phyloP scores from a whole-genome alignment of 2,888 invertebrate species.

The Morpho deidamia region DNA sequence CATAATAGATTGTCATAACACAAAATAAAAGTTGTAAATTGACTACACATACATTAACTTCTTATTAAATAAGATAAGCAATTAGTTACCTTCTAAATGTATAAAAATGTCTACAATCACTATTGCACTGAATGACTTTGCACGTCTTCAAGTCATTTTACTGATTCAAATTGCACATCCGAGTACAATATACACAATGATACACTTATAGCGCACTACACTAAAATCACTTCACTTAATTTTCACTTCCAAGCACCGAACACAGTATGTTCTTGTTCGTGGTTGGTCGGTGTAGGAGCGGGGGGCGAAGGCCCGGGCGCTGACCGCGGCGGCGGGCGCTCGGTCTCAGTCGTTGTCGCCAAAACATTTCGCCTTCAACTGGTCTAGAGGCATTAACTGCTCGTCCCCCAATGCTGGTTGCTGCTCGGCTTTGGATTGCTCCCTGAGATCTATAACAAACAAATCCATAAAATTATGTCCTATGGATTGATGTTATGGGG shows the following conservation, averaged over 20 bases:
- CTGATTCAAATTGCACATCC: too few species aligned
- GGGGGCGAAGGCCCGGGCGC: background rate
- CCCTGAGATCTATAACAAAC: constrained; percentile 50
- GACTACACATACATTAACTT: too few species aligned
- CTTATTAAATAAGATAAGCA: too few species aligned
- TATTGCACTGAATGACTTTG: too few species aligned
- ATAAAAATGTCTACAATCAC: too few species aligned
- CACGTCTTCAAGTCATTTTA: too few species aligned
- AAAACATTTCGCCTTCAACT: constrained; percentile 49
- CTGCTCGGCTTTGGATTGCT: constrained; percentile 61
- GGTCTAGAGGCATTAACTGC: constrained; percentile 51
- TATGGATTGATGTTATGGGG: too few species aligned
- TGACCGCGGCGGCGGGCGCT: background rate
- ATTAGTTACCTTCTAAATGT: too few species aligned
- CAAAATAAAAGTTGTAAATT: too few species aligned
- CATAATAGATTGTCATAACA: too few species aligned
- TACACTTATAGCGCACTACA: background rate
- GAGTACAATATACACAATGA: too few species aligned
- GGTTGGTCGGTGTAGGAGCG: background rate
- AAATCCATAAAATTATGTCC: too few species aligned
- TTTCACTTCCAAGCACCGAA: background rate
- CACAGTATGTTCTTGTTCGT: background rate
- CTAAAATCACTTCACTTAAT: background rate
- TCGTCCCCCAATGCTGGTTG: constrained; percentile 63
- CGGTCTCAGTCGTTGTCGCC: constrained; percentile 17